Evolutionary conservation across 2,113 vertebrate species (phyloP), one percentile per base, ranked within the genome.

Genomic region (Ondatra zibethicus): DNA sequence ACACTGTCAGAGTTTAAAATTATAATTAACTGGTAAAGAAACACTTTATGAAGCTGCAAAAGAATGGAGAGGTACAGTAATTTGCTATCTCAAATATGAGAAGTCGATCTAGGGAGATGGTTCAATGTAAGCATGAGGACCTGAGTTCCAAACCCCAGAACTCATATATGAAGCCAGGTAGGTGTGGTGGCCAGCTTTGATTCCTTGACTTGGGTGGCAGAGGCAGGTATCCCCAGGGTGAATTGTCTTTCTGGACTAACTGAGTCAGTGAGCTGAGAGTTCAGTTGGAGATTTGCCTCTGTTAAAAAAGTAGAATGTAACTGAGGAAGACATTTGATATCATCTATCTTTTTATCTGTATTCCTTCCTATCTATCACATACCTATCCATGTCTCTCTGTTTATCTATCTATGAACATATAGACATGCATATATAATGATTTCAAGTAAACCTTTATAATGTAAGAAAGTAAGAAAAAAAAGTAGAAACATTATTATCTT

Each of bases 1-100:
- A 68, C 27, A 7, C 27, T 88, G 31, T 50, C 45, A 73, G 66
- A 76, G 29, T 65, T 45, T 29, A 76, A 52, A 1, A 63, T 77
- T 91, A 31, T 68, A 84, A 91, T 90, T 85, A 80, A 0, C 19
- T 87, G 92, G 50, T 70, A 93, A 90, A 84, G 52, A 52, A 91
- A 76, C 29, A 58, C 4, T 76, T 92, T 63, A 75, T 73, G 87
- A 47, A 88, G 4, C 9, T 14, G 75, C 5, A 94, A 47, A 21
- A 80, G 21, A 78, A 63, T 47, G 13, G 3, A 91, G 65, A 68
- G 80, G 52, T 17, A 61, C 2, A 93, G 58, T 65, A 92, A 77
- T 80, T 63, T 93, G 1, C 4, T 75, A 23, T 82, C 1, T 89
- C 73, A 93, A 93, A 84, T 23, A 87, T 13, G 61, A 42, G 19